phyloP scores from a whole-genome alignment of 2,888 invertebrate species.

The Diarsia mendica region DNA sequence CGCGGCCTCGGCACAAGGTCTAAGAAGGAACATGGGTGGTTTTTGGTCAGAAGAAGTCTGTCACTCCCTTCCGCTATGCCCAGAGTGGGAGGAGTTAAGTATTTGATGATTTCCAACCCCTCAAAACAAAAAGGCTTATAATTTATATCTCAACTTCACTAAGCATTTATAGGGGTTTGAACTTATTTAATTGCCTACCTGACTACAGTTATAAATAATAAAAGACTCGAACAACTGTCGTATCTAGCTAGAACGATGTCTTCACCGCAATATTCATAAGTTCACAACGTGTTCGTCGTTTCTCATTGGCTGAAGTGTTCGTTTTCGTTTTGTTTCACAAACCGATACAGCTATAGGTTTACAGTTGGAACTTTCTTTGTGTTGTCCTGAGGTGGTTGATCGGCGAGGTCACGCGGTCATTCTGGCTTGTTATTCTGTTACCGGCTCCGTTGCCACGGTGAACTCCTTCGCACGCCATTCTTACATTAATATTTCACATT shows the following conservation, averaged over 20 bases:
- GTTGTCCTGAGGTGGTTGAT: slow-evolving; percentile 70
- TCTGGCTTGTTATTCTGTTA: slow-evolving; percentile 67
- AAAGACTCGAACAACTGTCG: not conserved
- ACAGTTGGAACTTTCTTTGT: slow-evolving; percentile 30
- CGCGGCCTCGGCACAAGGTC: too few relatives aligned
- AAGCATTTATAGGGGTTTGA: not conserved
- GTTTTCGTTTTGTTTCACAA: slow-evolving; percentile 20
- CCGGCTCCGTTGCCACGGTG: slow-evolving; percentile 70
- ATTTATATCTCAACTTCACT: not conserved
- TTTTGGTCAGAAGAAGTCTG: too few relatives aligned
- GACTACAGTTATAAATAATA: not conserved
- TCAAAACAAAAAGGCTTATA: too few relatives aligned
- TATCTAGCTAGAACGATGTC: slow-evolving; percentile 1
- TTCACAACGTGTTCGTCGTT: slow-evolving; percentile 3
- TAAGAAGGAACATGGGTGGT: too few relatives aligned
- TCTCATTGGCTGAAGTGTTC: slow-evolving; percentile 15
- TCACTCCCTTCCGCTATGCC: too few relatives aligned
- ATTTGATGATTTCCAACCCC: too few relatives aligned
- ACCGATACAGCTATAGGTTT: slow-evolving; percentile 32
- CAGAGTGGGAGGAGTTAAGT: too few relatives aligned
- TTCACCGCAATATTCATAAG: slow-evolving; percentile 7
- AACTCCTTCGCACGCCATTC: slow-evolving; percentile 63
- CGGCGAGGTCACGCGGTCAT: slow-evolving; percentile 76
- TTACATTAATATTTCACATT: slow-evolving; percentile 60
- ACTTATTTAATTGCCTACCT: not conserved